Evolutionary conservation across 2,113 vertebrate genomes (phyloP), one percentile per base, ranked within the genome.

Genomic region (Lepus timidus): DNA sequence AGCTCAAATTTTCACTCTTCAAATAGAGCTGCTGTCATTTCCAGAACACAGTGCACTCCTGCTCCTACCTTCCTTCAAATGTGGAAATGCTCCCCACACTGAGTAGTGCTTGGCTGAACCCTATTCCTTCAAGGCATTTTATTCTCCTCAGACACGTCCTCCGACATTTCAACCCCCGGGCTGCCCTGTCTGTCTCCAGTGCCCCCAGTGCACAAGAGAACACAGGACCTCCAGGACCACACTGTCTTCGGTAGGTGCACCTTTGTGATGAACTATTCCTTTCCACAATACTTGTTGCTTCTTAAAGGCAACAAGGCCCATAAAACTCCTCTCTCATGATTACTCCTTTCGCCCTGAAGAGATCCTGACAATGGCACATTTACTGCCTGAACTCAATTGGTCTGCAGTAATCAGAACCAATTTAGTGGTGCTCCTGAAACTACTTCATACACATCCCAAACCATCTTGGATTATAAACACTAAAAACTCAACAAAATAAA

Each of bases 141-240:
- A 33, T 58, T 73, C 55, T 52, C 52, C 23, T 71, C 29, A 55
- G 64, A 61, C 0, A 92, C 13, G 14, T 33, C 90, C 19, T 67
- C 31, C 39, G 83, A 4, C 14, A 3, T 67, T 65, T 83, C 20
- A 82, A 31, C 19, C 17, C 36, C 3, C 6, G 64, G 61, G 39
- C 4, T 55, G 11, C 36, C 3, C 16, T 83, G 8, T 23, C 3
- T 16, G 9, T 14, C 62, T 13, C 17, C 11, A 27, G 6, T 65
- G 11, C 16, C 6, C 4, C 9, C 3, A 6, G 25, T 1, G 10
- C 14, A 52, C 11, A 51, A 4, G 14, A n/a, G 25, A 4, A 68
- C 25, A 31, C 2, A 68, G 31, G 3, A 44, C n/a, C 29, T 20
- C 51, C 22, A 19, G 6, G 44, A 76, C 16, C 25, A 33, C 25